phyloP scores from a whole-genome alignment of 1,140 invertebrate species.

The Diachasma alloeum region DNA sequence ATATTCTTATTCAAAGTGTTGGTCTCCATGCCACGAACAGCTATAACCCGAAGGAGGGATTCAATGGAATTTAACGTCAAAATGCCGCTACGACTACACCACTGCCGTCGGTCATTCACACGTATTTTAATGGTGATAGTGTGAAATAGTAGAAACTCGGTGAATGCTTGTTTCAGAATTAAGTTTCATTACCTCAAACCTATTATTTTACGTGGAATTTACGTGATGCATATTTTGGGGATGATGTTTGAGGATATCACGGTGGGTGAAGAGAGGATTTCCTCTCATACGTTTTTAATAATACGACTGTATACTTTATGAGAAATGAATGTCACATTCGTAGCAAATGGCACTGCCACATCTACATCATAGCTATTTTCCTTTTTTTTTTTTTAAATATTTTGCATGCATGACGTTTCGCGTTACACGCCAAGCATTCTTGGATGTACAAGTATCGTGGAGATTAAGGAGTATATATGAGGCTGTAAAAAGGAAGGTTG shows the following conservation, averaged over 20 bases:
- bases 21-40: neutral
- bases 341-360: neutral
- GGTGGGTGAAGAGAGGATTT: neutral
- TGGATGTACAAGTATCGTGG: neutral
- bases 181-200: too few species aligned
- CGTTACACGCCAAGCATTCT: neutral
- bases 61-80: neutral
- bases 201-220: neutral
- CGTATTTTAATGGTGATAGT: neutral
- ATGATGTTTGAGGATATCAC: neutral
- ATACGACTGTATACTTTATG: neutral
- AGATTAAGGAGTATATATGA: slow-evolving; percentile 1
- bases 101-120: neutral
- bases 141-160: neutral
- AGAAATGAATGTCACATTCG: neutral
- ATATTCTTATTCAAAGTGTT: slow-evolving; percentile 9
- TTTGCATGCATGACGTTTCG: neutral
- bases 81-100: neutral
- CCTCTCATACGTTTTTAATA: neutral
- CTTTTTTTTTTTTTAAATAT: neutral
- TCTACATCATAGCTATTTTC: neutral
- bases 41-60: neutral
- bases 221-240: neutral
- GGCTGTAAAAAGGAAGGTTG: neutral
- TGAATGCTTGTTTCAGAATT: neutral